These are phyloP conservation scores for Drosophila vallismaia DNA, from an alignment of 2,888 invertebrate species.

Conservation along the genomic window DNA sequence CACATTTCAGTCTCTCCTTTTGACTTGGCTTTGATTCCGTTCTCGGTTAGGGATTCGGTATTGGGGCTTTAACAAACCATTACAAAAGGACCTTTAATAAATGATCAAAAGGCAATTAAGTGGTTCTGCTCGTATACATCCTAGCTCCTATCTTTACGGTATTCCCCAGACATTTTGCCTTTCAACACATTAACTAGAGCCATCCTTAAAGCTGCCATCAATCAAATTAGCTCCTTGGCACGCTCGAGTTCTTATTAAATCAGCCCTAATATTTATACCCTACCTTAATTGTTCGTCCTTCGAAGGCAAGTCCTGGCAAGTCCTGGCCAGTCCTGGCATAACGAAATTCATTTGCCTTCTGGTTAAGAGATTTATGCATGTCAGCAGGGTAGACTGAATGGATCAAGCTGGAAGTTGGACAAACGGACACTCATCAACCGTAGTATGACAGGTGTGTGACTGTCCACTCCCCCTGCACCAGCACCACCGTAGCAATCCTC, in stretches of 20 bases:
- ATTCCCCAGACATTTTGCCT: not conserved
- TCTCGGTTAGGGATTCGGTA: too few species aligned
- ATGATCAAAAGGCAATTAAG: too few species aligned
- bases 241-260: not conserved
- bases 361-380: slow-evolving; percentile 8
- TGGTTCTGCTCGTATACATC: too few species aligned
- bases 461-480: not conserved
- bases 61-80: too few species aligned
- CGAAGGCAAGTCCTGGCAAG: slow-evolving; percentile 1
- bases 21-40: too few species aligned
- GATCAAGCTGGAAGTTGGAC: slow-evolving; percentile 1
- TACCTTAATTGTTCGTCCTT: not conserved
- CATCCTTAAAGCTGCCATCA: slow-evolving; percentile 1
- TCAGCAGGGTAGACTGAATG: slow-evolving; percentile 12
- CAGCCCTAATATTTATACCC: slow-evolving; percentile 1
- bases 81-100: too few species aligned
- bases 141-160: not conserved
- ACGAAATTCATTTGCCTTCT: slow-evolving; percentile 7
- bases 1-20: too few species aligned
- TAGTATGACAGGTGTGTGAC: slow-evolving; percentile 31
- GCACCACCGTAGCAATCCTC: too few species aligned
- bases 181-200: not conserved
- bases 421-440: slow-evolving; percentile 28
- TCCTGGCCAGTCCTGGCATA: not conserved
- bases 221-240: slow-evolving; percentile 1